A percentile compares a stretch with the other conserved stretches of the same genome.
These are phyloP conservation scores for Burhinus bistriatus DNA, from an alignment of 2,113 vertebrate genomes.

Conservation along the genomic window DNA sequence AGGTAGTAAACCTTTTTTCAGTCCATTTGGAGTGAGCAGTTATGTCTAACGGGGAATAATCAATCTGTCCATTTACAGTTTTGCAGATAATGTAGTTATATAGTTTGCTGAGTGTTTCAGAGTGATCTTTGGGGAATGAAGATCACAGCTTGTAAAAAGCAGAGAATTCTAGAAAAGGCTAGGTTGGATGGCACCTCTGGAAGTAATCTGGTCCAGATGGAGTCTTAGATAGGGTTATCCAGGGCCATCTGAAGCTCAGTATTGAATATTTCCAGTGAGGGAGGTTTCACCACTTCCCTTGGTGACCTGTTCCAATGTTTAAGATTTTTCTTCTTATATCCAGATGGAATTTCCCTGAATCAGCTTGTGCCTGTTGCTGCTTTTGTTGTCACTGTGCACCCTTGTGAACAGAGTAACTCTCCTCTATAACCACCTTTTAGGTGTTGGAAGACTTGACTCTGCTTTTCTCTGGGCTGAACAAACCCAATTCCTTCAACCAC, in stretches of 20 bases:
- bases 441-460: neutral
- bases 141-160: neutral
- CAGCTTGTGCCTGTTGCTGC: neutral
- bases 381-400: neutral
- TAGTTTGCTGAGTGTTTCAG: neutral
- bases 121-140: neutral
- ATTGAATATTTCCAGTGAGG: neutral
- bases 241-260: neutral
- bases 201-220: neutral
- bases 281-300: neutral
- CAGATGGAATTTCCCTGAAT: neutral
- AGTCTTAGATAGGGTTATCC: neutral
- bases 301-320: neutral
- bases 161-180: neutral
- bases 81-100: neutral
- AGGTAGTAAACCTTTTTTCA: neutral
- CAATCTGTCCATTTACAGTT: neutral
- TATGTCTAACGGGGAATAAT: neutral
- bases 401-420: neutral
- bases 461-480: neutral
- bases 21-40: neutral
- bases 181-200: neutral
- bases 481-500: rapidly evolving
- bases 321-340: neutral
- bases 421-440: neutral